phyloP scores from a whole-genome alignment of 2,888 invertebrate species.

The Phragmatobia fuliginosa region DNA sequence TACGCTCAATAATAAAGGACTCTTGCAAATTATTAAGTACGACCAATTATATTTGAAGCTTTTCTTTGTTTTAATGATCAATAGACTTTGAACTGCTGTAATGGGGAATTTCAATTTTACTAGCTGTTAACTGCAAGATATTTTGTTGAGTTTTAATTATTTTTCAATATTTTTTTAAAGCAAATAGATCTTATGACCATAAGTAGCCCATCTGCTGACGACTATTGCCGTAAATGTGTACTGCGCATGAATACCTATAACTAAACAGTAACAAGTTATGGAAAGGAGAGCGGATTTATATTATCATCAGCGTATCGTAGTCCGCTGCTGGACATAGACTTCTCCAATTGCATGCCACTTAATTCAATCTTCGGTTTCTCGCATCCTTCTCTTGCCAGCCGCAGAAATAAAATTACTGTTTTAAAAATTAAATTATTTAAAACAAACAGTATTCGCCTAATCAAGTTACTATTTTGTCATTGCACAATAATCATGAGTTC shows the following conservation, averaged over 20 bases:
- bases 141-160: background rate
- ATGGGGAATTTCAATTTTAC: background rate
- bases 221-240: background rate
- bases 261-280: background rate
- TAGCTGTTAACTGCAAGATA: background rate
- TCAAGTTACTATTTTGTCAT: no score
- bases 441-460: no score
- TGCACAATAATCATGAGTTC: no score
- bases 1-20: background rate
- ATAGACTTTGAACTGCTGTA: background rate
- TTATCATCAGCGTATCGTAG: no score
- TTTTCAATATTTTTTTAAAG: background rate
- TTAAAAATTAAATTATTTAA: no score
- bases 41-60: constrained; percentile 15
- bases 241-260: background rate
- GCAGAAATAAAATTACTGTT: no score
- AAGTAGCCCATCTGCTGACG: background rate
- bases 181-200: background rate
- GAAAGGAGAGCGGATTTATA: no score
- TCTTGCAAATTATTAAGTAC: constrained; percentile 4
- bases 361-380: no score
- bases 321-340: no score
- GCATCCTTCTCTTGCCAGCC: no score
- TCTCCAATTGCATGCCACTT: no score
- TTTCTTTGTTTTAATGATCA: constrained; percentile 13